Evolutionary conservation across 1,140 invertebrate genomes (phyloP), one percentile per base, ranked within the genome.

Genomic region (Aleiodes sp.): DNA sequence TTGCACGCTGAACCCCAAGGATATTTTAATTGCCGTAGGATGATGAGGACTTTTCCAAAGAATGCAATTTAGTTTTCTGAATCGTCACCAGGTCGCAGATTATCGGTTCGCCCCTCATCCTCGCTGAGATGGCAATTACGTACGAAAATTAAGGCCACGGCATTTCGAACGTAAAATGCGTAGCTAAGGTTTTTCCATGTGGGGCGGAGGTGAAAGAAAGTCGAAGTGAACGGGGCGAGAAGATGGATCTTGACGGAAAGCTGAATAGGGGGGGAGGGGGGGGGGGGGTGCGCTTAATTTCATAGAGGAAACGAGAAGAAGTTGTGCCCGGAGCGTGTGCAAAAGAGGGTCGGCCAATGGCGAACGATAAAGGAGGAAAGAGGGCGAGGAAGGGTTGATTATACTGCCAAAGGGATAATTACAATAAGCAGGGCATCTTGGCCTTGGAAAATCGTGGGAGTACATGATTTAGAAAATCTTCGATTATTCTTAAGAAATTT

Each of bases 361-460:
- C 10, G 37, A 26, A 28, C 28, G 63, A 26, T 39, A 29, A 29
- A 26, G 14, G 52, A n/a, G 37, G 52, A 33, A 26, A 33, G 26
- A 12, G 43, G 24, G 61, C 12, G 59, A 66, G 56, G 69, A 39
- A 46, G 39, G 19, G 29, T 7, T 26, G n/a, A n/a, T n/a, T n/a
- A n/a, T 59, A 66, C 52, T 70, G 70, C 68, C 46, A 68, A 69
- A 26, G 66, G 70, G 70, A 70, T 75, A 72, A 75, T 75, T 72
- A 72, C 70, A 70, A 70, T 73, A 71, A 75, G 62, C 73, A 70
- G 66, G 35, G 46, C 59, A 64, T 56, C 57, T 9, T 68, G 39
- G 65, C 39, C 65, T 63, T 46, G 35, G 62, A 62, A 70, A 72
- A 63, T 67, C 70, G 72, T 66, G 70, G 60, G 46, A 65, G n/a